Evolutionary conservation across 2,797 vertebrate genomes (phyloP).

Genomic region (Odontamblyopus rebecca): DNA sequence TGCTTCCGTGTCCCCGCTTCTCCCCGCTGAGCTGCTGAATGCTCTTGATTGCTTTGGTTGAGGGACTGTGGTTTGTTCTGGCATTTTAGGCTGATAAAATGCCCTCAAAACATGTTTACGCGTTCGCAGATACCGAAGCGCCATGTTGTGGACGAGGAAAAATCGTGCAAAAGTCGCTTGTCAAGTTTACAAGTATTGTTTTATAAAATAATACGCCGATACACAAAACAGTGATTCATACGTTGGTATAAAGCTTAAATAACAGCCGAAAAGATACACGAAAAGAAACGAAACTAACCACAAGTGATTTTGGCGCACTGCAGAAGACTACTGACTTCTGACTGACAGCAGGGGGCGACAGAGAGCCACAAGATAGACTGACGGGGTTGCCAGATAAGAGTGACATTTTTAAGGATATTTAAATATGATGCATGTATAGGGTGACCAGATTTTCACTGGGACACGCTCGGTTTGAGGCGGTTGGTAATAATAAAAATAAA

Average conservation of each 20-base stretch:
- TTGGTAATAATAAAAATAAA: no score
- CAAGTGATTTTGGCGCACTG: constrained; percentile 43
- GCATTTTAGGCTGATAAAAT: background rate
- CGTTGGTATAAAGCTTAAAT: background rate
- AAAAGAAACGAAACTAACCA: constrained; percentile 23
- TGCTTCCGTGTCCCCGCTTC: constrained; percentile 17
- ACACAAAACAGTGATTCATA: background rate
- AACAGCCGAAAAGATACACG: background rate
- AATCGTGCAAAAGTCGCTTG: no score
- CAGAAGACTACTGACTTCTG: background rate
- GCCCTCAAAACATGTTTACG: background rate
- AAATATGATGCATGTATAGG: background rate
- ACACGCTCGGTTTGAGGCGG: no score
- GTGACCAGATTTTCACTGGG: no score
- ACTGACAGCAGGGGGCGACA: constrained; percentile 60
- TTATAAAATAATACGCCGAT: no score
- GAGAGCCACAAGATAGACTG: constrained; percentile 22
- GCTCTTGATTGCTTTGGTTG: background rate
- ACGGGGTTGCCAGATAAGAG: background rate
- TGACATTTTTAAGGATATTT: background rate
- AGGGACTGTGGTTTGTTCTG: background rate
- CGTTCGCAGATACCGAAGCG: constrained; percentile 12
- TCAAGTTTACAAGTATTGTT: background rate
- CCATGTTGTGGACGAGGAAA: constrained; percentile 24
- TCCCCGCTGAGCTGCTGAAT: constrained; percentile 25